Evolutionary conservation across 1,140 invertebrate genomes (phyloP), one percentile per base, ranked within the genome.

Genomic region (Anastrepha ludens): DNA sequence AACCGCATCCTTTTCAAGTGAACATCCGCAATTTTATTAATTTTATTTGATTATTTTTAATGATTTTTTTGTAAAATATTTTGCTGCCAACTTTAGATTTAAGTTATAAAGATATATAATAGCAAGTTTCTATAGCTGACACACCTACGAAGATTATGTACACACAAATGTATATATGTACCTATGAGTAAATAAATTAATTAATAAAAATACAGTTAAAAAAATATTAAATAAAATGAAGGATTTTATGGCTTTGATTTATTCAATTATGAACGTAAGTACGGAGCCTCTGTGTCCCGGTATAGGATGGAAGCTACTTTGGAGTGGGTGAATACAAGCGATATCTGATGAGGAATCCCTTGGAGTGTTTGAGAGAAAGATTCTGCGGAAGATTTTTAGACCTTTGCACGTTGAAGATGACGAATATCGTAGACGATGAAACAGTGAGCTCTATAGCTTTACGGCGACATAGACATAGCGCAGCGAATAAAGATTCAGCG

Each of bases 1-100:
- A 92, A 92, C n/a, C n/a, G 58, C 8, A 65, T 86, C 2, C 86
- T 39, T 13, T 87, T 58, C 47, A 87, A 87, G 44, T 87, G 64
- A 87, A 55, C n/a, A 47, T 13, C 0, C 47, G 9, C 50, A 55
- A 2, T 44, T 81, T 58, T 81, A 55, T 81, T 29, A 29, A 13
- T 81, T 55, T 81, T 81, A 29, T 39, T 2, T 81, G 17, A 74
- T 55, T 81, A 20, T 81, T 81, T 3, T 81, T 81, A 55, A 20
- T 29, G 20, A 2, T 55, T 20, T 13, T 81, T n/a, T 55, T 81
- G 47, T 81, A 81, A 81, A 55, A 81, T 81, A 55, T 81, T 29
- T 29, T 81, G 50, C 74, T 81, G 74, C 47, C 74, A 81, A 81
- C 20, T 81, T 47, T 81, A 81, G 74, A 55, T 55, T 55, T 81